These are phyloP conservation scores for Tenebrio molitor DNA, from an alignment of 1,140 invertebrate species.

Conservation along the genomic window DNA sequence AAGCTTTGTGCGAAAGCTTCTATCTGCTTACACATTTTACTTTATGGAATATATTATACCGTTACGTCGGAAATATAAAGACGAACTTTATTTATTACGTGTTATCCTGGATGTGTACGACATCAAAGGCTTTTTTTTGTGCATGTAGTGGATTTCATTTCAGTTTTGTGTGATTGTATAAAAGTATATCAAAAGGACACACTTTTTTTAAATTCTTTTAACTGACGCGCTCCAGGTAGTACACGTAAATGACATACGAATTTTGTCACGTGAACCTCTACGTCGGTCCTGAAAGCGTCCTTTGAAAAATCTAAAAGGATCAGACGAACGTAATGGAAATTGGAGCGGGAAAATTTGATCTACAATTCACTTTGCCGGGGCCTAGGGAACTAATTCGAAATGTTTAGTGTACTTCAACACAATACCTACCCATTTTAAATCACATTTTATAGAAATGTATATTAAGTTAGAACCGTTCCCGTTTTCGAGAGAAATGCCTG, in stretches of 20 bases:
- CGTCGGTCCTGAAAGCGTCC: not conserved
- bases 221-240: slow-evolving; percentile 16
- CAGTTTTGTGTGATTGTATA: slow-evolving; percentile 25
- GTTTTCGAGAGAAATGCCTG: not conserved
- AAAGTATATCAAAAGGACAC: slow-evolving; percentile 36
- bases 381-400: not conserved
- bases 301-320: slow-evolving; percentile 18
- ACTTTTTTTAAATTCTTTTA: slow-evolving; percentile 9
- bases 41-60: slow-evolving; percentile 2
- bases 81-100: slow-evolving; percentile 34
- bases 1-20: too few species aligned
- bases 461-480: not conserved
- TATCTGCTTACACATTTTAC: not conserved
- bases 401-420: slow-evolving; percentile 10
- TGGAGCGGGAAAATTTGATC: slow-evolving; percentile 10
- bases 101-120: slow-evolving; percentile 7
- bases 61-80: slow-evolving; percentile 23
- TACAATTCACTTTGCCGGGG: not conserved
- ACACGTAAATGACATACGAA: slow-evolving; percentile 2
- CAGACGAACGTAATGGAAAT: not conserved
- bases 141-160: slow-evolving; percentile 11
- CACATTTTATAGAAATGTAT: slow-evolving; percentile 1
- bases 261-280: slow-evolving; percentile 8
- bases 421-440: slow-evolving; percentile 2
- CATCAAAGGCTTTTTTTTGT: slow-evolving; percentile 8